phyloP scores from a whole-genome alignment of 1,140 invertebrate genomes.

The Dreissena rostriformis region DNA sequence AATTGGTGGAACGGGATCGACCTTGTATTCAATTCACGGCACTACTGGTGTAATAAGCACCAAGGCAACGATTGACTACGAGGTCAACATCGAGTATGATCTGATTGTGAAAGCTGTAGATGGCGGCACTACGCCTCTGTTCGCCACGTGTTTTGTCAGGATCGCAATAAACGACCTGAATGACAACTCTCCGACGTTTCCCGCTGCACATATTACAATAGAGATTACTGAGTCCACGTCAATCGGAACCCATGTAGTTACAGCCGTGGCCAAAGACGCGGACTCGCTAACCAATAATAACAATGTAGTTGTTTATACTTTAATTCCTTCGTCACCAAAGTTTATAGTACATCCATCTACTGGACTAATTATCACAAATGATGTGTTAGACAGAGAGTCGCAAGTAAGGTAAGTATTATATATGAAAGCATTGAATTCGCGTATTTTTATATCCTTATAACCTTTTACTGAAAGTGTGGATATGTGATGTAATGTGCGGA shows the following conservation, averaged over 20 bases:
- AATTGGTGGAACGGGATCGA: constrained; percentile 43
- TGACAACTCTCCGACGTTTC: constrained; percentile 53
- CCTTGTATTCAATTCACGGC: constrained; percentile 35
- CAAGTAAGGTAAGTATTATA: constrained; percentile 18
- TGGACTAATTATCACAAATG: constrained; percentile 30
- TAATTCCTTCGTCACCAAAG: constrained; percentile 18
- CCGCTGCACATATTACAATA: constrained; percentile 28
- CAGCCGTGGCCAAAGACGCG: constrained; percentile 32
- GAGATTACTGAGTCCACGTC: constrained; percentile 32
- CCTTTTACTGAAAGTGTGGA: too few species aligned
- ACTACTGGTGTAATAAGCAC: constrained; percentile 41
- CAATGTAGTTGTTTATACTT: constrained; percentile 36
- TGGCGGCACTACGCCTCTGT: constrained; percentile 10
- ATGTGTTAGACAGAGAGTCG: constrained; percentile 58
- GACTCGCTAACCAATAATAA: constrained; percentile 45
- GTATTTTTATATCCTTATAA: background rate
- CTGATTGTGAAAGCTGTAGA: constrained; percentile 56
- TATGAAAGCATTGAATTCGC: background rate
- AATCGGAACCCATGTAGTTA: constrained; percentile 17
- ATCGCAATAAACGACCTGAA: constrained; percentile 57
- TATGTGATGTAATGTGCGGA: too few species aligned
- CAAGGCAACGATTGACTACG: constrained; percentile 45
- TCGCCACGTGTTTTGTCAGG: constrained; percentile 46
- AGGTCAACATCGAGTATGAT: constrained; percentile 41
- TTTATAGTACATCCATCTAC: constrained; percentile 30